Percentiles rank a stretch among this genome's conserved stretches.
phyloP scores from a whole-genome alignment of 2,888 invertebrate species.

The Apamea crenata region DNA sequence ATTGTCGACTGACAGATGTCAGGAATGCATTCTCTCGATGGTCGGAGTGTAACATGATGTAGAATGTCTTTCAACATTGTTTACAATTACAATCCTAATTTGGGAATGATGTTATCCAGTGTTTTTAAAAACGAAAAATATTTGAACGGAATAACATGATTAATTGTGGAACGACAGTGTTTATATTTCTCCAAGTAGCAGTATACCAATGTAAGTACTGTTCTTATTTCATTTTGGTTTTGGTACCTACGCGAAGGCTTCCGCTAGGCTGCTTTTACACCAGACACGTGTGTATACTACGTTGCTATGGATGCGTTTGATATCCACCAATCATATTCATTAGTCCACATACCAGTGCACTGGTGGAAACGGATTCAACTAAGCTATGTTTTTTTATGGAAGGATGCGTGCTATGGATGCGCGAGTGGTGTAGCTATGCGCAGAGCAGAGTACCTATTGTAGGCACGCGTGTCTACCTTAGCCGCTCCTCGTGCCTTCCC shows the following conservation, averaged over 20 bases:
- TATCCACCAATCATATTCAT: not conserved
- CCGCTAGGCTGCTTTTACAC: too few relatives aligned
- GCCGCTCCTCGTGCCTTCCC: too few relatives aligned
- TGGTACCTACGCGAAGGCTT: not conserved
- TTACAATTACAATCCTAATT: not conserved
- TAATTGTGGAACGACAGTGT: not conserved
- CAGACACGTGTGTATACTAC: too few relatives aligned
- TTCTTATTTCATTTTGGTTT: not conserved
- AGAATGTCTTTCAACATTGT: not conserved
- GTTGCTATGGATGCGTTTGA: too few relatives aligned
- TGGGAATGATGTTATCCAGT: not conserved
- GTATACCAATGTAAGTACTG: constrained; percentile 15
- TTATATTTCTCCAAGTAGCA: not conserved
- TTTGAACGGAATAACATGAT: not conserved
- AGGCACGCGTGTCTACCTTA: too few relatives aligned
- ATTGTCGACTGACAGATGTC: not conserved
- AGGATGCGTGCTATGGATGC: too few relatives aligned
- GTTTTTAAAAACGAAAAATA: not conserved
- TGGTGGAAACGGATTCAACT: not conserved
- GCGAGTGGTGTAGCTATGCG: not conserved
- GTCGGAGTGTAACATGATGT: not conserved
- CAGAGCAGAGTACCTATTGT: too few relatives aligned
- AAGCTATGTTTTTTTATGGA: too few relatives aligned
- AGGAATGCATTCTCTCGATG: not conserved
- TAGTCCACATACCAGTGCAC: not conserved